Evolutionary conservation across 2,797 vertebrate species (phyloP).

Genomic region (Pyrocephalus nanus): DNA sequence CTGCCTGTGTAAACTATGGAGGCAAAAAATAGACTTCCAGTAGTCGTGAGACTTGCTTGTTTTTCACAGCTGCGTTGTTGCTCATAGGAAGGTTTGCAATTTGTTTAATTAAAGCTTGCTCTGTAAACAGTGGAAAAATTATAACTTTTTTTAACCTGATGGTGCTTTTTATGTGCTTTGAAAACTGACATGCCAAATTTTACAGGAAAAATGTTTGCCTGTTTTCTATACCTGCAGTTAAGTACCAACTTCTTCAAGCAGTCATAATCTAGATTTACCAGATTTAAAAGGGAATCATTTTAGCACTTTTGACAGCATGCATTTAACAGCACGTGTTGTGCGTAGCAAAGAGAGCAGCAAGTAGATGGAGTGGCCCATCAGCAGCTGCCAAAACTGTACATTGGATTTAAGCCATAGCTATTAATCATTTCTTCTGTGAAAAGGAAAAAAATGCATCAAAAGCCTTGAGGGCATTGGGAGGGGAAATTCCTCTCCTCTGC

Average conservation of each 20-base stretch:
- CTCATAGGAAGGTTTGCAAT: background rate
- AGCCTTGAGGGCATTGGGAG: background rate
- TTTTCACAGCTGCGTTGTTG: background rate
- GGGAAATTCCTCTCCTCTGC: constrained; percentile 12
- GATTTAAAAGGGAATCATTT: constrained; percentile 12
- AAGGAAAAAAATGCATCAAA: constrained; percentile 20
- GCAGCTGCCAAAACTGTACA: constrained; percentile 25
- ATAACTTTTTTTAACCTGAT: background rate
- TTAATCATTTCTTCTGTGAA: constrained; percentile 47
- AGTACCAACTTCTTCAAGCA: background rate
- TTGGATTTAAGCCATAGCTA: constrained; percentile 40
- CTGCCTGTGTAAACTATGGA: constrained; percentile 17
- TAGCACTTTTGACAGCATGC: background rate
- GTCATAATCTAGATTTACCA: background rate
- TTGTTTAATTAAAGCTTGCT: background rate
- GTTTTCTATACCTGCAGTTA: background rate
- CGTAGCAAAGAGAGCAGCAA: background rate
- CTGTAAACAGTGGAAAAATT: background rate
- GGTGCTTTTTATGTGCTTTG: background rate
- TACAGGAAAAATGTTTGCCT: background rate
- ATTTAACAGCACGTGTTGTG: background rate
- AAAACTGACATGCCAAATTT: background rate
- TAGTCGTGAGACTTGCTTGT: background rate
- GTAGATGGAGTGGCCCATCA: background rate
- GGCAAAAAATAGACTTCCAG: constrained; percentile 31